These are phyloP conservation scores for Drosophila cardini DNA, from an alignment of 1,140 invertebrate genomes.

Conservation along the genomic window DNA sequence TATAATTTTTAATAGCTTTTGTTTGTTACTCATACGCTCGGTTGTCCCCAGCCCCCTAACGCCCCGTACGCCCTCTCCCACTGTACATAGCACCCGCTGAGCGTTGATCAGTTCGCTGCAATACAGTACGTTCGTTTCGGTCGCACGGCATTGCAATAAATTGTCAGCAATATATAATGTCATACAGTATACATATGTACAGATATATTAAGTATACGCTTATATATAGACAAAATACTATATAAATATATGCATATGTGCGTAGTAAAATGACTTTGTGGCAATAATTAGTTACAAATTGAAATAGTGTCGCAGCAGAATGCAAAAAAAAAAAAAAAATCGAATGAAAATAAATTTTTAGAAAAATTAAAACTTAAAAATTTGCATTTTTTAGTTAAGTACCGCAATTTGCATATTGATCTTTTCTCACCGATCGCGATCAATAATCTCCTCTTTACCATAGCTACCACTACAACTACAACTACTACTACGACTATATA, in stretches of 20 bases:
- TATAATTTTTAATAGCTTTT: slow-evolving; percentile 71
- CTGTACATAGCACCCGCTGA: background rate
- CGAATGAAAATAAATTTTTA: slow-evolving; percentile 19
- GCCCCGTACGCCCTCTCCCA: background rate
- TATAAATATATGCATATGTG: background rate
- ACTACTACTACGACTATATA: too few relatives aligned
- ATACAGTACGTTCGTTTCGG: slow-evolving; percentile 34
- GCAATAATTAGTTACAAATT: slow-evolving; percentile 70
- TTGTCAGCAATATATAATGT: slow-evolving; percentile 41
- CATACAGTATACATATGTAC: slow-evolving; percentile 3
- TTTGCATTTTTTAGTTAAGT: slow-evolving; percentile 26
- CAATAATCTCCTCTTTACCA: background rate
- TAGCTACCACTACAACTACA: too few relatives aligned
- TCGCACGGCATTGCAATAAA: slow-evolving; percentile 45
- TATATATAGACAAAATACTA: background rate
- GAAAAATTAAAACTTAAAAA: slow-evolving; percentile 37
- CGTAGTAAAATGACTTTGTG: slow-evolving; percentile 65
- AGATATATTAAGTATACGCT: slow-evolving; percentile 7
- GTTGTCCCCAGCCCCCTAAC: slow-evolving; percentile 11
- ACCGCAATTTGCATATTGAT: slow-evolving; percentile 49
- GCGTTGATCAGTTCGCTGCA: slow-evolving; percentile 21
- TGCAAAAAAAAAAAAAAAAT: slow-evolving; percentile 30
- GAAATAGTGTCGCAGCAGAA: slow-evolving; percentile 63
- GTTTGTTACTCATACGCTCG: slow-evolving; percentile 65
- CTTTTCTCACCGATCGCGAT: slow-evolving; percentile 11